A percentile compares a stretch with the other conserved stretches of the same genome.
These are phyloP conservation scores for Eulemur mongoz DNA, from an alignment of 2,797 vertebrate genomes.

Conservation along the genomic window DNA sequence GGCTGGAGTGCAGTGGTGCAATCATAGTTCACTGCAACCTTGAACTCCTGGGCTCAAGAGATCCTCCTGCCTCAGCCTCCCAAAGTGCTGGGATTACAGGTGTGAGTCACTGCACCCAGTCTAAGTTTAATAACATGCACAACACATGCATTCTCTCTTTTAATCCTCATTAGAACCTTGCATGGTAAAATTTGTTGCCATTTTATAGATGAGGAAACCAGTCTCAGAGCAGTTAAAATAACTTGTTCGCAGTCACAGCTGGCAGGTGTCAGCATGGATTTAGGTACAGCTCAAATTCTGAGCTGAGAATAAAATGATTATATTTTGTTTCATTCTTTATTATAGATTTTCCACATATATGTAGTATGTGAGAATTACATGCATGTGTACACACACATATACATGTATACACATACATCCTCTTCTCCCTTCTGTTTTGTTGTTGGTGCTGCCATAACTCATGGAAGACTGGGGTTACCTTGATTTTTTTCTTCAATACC, in stretches of 20 bases:
- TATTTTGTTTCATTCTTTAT: neutral
- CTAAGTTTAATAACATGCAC: neutral
- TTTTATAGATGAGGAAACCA: slow-evolving; percentile 26
- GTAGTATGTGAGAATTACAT: neutral
- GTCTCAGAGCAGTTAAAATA: neutral
- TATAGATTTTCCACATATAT: neutral
- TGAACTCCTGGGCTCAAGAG: neutral
- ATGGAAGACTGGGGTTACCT: neutral
- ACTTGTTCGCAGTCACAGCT: neutral
- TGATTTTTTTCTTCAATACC: neutral
- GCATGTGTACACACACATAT: neutral
- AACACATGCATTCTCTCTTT: neutral
- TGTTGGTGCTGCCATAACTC: neutral
- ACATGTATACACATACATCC: neutral
- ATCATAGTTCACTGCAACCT: neutral
- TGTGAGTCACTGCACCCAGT: neutral
- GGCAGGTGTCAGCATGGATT: neutral
- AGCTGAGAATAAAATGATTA: neutral
- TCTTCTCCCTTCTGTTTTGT: neutral
- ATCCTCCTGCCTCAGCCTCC: neutral
- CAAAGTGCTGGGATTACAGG: neutral
- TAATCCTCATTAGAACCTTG: neutral
- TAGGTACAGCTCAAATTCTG: neutral
- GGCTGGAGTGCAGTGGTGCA: neutral
- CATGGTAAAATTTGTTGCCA: neutral